Evolutionary conservation across 2,888 invertebrate genomes (phyloP), one percentile per base, ranked within the genome.

Genomic region (Cheiracanthium punctorium): DNA sequence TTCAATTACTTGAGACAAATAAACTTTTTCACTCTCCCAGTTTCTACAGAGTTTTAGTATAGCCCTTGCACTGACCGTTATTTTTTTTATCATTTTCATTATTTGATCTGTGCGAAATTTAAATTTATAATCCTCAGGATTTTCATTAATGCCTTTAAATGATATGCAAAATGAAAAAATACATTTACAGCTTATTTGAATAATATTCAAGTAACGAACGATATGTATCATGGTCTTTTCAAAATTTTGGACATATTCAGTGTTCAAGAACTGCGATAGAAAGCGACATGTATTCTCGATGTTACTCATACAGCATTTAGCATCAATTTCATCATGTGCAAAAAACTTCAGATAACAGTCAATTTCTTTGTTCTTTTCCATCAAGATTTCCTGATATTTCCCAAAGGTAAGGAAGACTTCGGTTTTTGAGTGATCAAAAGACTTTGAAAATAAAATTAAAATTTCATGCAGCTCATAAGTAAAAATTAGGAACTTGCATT

Each of bases 351-450:
- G 28, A 14, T 67, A 77, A 5, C 17, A 2, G 20, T 77, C 69
- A 5, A 77, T 77, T 43, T 77, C 76, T 48, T 20, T 48, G 7
- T 24, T 10, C 48, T 48, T 77, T 43, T n/a, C 12, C 8, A 2
- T 32, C 14, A 77, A 20, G n/a, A 48, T 48, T 20, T 69, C 48
- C 1, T 20, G 32, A 48, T 69, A 14, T 10, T 43, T 64, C 0
- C 67, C 69, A 48, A 37, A 69, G 1, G 43, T n/a, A n/a, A 77
- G 24, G 14, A 69, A 74, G 0, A 14, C 24, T 28, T 74, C 29
- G 1, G 33, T 20, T 37, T 24, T n/a, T 0, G 14, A 17, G 17
- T 17, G 14, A 17, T 64, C n/a, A 17, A 74, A 17, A 17, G 30
- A 32, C 14, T n/a, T 67, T 17, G 1, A 5, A 32, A n/a, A 67